Conservation (phyloP, 2,888 invertebrate species). For the Caenorhabditis sp. region DNA sequence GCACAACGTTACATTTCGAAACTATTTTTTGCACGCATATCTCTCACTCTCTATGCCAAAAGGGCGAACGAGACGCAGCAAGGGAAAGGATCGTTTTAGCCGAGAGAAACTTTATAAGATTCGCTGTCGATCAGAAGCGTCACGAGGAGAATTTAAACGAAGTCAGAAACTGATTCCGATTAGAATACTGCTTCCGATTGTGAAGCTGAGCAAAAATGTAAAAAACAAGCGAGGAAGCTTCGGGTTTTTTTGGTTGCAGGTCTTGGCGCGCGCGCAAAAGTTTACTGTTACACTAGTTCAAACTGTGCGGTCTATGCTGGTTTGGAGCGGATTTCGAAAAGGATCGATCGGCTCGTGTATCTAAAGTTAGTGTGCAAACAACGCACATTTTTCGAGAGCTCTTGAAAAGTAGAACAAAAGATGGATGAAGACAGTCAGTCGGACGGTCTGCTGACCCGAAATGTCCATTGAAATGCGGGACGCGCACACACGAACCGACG, state of each 20-base stretch:
- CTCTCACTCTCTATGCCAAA: constrained; percentile 28
- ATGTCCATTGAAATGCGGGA: constrained; percentile 50
- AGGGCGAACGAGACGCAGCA: constrained; percentile 16
- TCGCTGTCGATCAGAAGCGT: constrained; percentile 2
- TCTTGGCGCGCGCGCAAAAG: too few relatives aligned
- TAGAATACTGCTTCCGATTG: too few relatives aligned
- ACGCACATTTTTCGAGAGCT: constrained; percentile 31
- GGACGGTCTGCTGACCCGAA: constrained; percentile 29
- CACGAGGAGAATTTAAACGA: neutral
- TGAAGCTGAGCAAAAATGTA: too few relatives aligned
- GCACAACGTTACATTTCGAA: constrained; percentile 44
- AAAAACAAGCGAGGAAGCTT: too few relatives aligned
- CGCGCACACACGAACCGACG: constrained; percentile 26
- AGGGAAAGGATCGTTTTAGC: constrained; percentile 15
- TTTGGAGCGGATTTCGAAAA: neutral
- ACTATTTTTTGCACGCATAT: constrained; percentile 32
- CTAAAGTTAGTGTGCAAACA: constrained; percentile 48
- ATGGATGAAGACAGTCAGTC: constrained; percentile 16
- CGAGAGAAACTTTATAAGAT: constrained; percentile 19
- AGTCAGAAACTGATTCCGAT: too few relatives aligned
- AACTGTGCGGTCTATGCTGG: too few relatives aligned
- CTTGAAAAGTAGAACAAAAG: constrained; percentile 50
- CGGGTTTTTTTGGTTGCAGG: too few relatives aligned
- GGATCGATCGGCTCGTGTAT: too few relatives aligned
- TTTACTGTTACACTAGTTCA: too few relatives aligned